Conservation (phyloP, 1,140 invertebrate genomes). For the Aphidius ervi region DNA sequence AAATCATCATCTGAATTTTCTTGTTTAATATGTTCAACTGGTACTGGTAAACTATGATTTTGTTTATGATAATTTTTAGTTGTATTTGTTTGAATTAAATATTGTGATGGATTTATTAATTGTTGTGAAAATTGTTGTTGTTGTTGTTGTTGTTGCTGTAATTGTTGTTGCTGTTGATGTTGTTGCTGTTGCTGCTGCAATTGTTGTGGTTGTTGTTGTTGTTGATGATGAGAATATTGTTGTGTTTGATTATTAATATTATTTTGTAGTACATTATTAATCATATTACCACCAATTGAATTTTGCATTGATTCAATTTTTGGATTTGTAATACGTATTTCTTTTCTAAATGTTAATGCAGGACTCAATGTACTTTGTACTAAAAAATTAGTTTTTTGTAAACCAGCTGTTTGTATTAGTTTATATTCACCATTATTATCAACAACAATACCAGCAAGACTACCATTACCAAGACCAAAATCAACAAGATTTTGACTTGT, state of each 20-base stretch:
- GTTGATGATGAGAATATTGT: conserved; percentile 34
- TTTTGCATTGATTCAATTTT: conserved; percentile 38
- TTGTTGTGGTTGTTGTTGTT: conserved; percentile 28
- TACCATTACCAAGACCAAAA: conserved; percentile 54
- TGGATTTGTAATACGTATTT: conserved; percentile 40
- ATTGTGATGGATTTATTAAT: conserved; percentile 15
- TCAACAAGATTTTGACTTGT: conserved; percentile 61
- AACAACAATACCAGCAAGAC: conserved; percentile 59
- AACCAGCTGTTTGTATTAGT: conserved; percentile 56
- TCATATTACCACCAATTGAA: conserved; percentile 34
- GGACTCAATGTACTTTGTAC: conserved; percentile 49
- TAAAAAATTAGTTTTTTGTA: conserved; percentile 53
- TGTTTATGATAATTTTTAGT: conserved; percentile 38
- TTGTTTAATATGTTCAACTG: conserved; percentile 55
- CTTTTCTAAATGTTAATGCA: conserved; percentile 45
- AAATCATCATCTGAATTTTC: conserved; percentile 62
- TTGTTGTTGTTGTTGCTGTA: not conserved
- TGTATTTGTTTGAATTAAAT: conserved; percentile 38
- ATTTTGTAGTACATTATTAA: conserved; percentile 33
- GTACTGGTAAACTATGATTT: conserved; percentile 41
- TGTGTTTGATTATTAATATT: conserved; percentile 25
- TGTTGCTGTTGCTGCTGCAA: conserved; percentile 11
- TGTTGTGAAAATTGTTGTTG: not conserved
- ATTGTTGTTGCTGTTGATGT: conserved; percentile 18
- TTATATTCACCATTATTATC: conserved; percentile 65